phyloP scores from a whole-genome alignment of 2,113 vertebrate genomes.

The Pan troglodytes region DNA sequence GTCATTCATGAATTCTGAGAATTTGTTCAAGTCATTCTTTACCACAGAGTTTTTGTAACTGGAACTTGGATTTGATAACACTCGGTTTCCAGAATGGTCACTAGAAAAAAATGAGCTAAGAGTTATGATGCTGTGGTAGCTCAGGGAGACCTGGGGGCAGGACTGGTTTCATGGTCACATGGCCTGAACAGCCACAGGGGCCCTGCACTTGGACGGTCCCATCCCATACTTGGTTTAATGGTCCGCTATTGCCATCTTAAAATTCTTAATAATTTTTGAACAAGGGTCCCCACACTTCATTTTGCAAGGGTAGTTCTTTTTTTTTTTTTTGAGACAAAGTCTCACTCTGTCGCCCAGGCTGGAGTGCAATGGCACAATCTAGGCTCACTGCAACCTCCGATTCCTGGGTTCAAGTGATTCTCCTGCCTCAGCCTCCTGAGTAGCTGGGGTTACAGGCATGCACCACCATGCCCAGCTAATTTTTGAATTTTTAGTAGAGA shows the following conservation, averaged over 20 bases:
- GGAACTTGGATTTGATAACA: not conserved
- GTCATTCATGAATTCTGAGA: not conserved
- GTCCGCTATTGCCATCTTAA: not conserved
- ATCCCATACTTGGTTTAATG: not conserved
- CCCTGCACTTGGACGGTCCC: not conserved
- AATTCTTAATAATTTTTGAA: not conserved
- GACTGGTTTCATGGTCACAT: not conserved
- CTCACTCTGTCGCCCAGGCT: no score
- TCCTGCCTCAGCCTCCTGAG: no score
- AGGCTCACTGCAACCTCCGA: no score
- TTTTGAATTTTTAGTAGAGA: no score
- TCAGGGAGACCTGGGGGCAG: rapidly evolving
- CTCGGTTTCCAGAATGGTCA: not conserved
- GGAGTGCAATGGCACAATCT: no score
- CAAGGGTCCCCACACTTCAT: not conserved
- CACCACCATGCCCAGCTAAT: no score
- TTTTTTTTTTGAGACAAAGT: no score
- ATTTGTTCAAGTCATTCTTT: not conserved
- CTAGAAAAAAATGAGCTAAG: not conserved
- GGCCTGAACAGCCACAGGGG: rapidly evolving
- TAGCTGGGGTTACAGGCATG: no score
- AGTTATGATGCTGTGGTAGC: not conserved
- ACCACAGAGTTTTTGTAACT: not conserved
- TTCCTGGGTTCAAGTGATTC: no score
- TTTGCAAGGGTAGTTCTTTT: no score